Evolutionary conservation across 2,797 vertebrate genomes (phyloP).

Genomic region (Pitangus sulphuratus): DNA sequence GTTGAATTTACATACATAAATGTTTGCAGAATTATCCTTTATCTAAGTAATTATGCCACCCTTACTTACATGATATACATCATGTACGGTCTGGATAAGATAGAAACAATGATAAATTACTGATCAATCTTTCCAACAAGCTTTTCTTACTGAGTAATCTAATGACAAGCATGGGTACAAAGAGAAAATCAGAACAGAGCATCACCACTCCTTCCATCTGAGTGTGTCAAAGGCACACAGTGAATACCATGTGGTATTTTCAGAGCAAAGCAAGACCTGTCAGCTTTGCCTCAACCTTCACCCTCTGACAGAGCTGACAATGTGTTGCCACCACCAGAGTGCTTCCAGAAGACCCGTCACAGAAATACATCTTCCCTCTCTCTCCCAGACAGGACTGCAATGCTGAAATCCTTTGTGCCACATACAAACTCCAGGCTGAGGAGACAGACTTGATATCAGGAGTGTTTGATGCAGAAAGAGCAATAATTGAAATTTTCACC

Average conservation of each 20-base stretch:
- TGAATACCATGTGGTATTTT: background rate
- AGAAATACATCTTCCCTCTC: background rate
- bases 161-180: background rate
- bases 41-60: background rate
- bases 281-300: background rate
- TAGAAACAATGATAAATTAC: background rate
- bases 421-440: background rate
- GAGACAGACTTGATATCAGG: background rate
- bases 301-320: background rate
- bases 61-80: background rate
- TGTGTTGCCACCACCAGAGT: background rate
- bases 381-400: background rate
- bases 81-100: background rate
- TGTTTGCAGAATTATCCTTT: background rate
- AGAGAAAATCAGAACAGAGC: background rate
- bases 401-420: background rate
- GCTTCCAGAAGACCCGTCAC: background rate
- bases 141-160: background rate
- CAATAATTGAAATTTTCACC: background rate
- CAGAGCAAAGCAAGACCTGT: background rate
- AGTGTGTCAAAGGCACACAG: background rate
- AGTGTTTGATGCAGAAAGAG: background rate
- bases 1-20: background rate
- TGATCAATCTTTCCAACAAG: background rate
- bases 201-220: background rate